These are phyloP conservation scores for Neotoma lepida DNA, from an alignment of 2,113 vertebrate genomes.

Conservation along the genomic window DNA sequence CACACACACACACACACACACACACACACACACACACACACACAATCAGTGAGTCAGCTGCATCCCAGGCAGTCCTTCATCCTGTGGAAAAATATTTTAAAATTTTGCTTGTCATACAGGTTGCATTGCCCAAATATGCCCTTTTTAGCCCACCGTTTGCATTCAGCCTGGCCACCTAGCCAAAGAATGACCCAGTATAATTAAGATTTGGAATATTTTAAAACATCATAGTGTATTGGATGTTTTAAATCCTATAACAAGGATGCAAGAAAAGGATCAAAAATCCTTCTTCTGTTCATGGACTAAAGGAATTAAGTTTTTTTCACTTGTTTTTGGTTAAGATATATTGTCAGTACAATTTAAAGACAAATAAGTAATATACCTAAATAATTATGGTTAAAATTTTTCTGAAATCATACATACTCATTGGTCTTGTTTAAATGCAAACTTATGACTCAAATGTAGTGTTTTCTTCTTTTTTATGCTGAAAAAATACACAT, in stretches of 20 bases:
- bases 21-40: neutral
- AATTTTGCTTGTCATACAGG: neutral
- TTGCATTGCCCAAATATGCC: rapidly evolving
- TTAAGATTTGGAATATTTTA: neutral
- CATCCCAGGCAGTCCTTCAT: neutral
- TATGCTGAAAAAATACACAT: neutral
- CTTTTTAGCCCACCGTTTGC: no score
- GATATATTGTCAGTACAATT: neutral
- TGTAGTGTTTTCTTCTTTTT: neutral
- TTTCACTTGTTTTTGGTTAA: neutral
- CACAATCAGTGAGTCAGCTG: neutral
- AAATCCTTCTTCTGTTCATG: neutral
- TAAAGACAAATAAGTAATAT: neutral
- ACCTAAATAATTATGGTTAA: neutral
- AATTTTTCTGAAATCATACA: neutral
- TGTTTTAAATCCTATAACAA: rapidly evolving
- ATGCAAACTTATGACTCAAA: neutral
- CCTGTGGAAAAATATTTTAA: no score
- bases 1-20: neutral
- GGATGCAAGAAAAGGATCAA: neutral
- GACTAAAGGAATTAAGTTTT: neutral
- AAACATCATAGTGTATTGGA: rapidly evolving
- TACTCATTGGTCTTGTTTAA: neutral
- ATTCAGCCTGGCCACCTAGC: neutral
- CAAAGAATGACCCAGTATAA: neutral